Conservation (phyloP, 1,140 invertebrate species). For the Drosophila funebris region DNA sequence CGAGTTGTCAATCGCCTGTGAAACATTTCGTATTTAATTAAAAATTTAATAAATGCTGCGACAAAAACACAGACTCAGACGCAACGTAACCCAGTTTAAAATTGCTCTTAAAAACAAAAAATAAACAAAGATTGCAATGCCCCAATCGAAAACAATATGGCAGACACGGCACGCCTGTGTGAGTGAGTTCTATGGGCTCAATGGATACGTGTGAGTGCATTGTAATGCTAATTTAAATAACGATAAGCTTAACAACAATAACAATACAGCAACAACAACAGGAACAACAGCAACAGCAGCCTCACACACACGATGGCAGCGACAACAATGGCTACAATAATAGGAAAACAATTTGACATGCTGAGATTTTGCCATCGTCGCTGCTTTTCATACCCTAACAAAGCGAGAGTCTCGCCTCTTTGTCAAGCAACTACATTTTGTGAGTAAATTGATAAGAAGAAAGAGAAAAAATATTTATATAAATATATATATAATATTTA, state of each 20-base stretch:
- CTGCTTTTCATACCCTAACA: constrained; percentile 6
- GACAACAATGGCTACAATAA: constrained; percentile 74
- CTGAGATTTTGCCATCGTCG: constrained; percentile 63
- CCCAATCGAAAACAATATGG: constrained; percentile 60
- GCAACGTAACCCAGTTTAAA: constrained; percentile 48
- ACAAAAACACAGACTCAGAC: constrained; percentile 12
- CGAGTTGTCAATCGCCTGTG: constrained; percentile 43
- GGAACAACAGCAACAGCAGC: constrained; percentile 26
- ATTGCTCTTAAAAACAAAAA: constrained; percentile 8
- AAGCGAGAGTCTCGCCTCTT: not conserved
- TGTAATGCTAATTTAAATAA: constrained; percentile 81
- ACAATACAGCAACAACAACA: constrained; percentile 35
- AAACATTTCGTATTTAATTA: constrained; percentile 54
- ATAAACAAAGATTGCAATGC: constrained; percentile 21
- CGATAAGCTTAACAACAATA: constrained; percentile 70
- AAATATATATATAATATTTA: too few species aligned
- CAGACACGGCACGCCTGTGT: constrained; percentile 17
- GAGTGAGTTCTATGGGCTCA: not conserved
- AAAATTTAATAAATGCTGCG: constrained; percentile 62
- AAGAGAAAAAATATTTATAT: too few species aligned
- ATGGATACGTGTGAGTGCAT: constrained; percentile 54
- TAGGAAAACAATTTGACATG: constrained; percentile 80
- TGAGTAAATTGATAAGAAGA: too few species aligned
- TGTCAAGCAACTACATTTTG: not conserved
- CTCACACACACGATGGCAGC: constrained; percentile 37